Base-by-base conservation (phyloP, 2,797 vertebrate genomes). In the Syngnathus acus region DNA sequence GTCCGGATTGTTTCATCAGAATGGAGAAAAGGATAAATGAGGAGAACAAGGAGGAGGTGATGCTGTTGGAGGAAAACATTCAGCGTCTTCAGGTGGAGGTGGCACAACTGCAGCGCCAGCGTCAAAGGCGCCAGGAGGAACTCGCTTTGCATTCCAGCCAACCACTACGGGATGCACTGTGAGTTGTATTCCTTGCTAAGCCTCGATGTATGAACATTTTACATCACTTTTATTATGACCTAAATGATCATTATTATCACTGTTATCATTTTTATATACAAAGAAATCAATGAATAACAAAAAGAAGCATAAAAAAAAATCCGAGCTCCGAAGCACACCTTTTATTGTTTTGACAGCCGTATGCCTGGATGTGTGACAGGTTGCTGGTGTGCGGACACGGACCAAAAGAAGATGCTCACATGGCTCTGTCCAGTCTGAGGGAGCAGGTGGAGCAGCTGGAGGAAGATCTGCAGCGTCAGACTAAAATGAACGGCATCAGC, bases 81-180 rank as follows among this genome's bases (percentile, higher is more conserved):
- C 60, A 71, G 40, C 59, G 10, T 1, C 86, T 95, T 11, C 84
- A 89, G 68, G 84, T 87, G 67, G 93, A 95, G 81, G 90, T 95
- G 38, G 45, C 74, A 40, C 55, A 54, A 0, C 66, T 93, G 73
- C 58, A 89, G 70, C 58, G 74, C 16, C 82, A 90, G 38, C 81
- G 83, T 62, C 76, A 90, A 66, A 78, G 86, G 0, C 50, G 38
- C 40, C 66, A 70, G 32, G 79, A 83, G 17, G 81, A 85, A 64
- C 69, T 84, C 19, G 64, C 69, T 0, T 73, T 85, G 11, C 72
- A 86, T 58, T 85, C 90, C 50, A 77, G 77, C 2, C 74, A 82
- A 77, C 71, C 83, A n/a, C 73, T 93, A 76, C 65, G 81, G 14
- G 68, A 74, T 1, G 68, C 90, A 38, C 51, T 90, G 94, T 94